Base-by-base conservation (phyloP, 1,140 invertebrate genomes). In the Maconellicoccus hirsutus region DNA sequence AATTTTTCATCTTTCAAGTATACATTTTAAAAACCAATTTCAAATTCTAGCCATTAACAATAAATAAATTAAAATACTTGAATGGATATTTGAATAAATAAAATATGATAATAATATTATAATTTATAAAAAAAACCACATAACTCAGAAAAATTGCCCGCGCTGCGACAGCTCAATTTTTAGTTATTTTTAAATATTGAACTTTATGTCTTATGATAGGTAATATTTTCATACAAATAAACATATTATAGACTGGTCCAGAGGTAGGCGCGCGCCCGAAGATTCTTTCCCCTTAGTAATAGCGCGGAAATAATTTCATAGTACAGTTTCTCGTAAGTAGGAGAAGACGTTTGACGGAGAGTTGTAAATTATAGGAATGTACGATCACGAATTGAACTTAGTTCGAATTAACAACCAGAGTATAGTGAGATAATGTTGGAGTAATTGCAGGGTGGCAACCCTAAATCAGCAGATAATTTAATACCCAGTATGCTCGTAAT, bases 381-480 rank as follows among this genome's bases (percentile, higher is more conserved):
- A 66, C 25, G 61, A 66, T 66, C 61, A 66, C 61, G 61, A 66
- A 66, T 66, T 66, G 22, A 66, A 25, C 61, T 10, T 16, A 19
- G 10, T 66, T 16, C 21, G 21, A 66, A 66, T 26, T 66, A 66
- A 66, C 61, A 23, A 66, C 42, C 4, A 52, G 42, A 52, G 25
- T 8, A 8, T 4, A 66, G 61, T 25, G 2, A 66, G 61, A 66
- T 66, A 66, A 66, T 66, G 61, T 66, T 22, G 61, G 25, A 25
- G 61, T 66, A 66, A 66, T 66, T 66, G 61, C 25, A 66, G 61
- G 61, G 61, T 23, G 22, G 61, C 61, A 66, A 66, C 61, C 61
- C 61, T 66, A 25, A 66, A 66, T 66, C 61, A 66, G 61, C 61
- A 26, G 61, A 66, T 66, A 66, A 66, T 66, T 66, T 66, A 66